phyloP scores from a whole-genome alignment of 1,140 invertebrate genomes.

The Hylaeus volcanicus region DNA sequence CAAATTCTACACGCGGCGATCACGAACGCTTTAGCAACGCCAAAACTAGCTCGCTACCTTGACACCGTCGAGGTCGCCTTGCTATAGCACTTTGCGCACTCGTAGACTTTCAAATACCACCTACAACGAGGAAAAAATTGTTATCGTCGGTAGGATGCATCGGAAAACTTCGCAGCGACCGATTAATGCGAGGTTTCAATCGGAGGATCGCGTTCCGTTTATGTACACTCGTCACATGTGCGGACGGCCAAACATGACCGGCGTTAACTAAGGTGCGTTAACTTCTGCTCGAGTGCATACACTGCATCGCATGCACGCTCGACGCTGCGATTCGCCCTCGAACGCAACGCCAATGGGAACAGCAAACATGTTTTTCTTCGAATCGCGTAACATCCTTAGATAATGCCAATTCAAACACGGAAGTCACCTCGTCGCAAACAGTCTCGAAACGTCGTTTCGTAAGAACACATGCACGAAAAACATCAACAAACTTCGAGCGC shows the following conservation, averaged over 20 bases:
- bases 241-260: neutral
- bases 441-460: neutral
- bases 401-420: neutral
- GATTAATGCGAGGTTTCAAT: slow-evolving; percentile 8
- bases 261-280: neutral
- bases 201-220: slow-evolving; percentile 3
- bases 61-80: neutral
- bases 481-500: no score
- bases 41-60: neutral
- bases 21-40: neutral
- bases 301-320: no score
- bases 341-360: neutral
- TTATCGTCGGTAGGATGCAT: no score
- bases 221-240: neutral
- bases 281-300: neutral
- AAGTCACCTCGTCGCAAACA: neutral
- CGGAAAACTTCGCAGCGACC: neutral
- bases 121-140: neutral
- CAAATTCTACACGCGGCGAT: no score
- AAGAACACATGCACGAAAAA: neutral
- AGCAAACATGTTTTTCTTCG: neutral
- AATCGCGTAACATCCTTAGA: neutral
- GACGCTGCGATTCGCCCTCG: neutral
- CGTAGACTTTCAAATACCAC: no score
- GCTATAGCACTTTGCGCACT: neutral